phyloP scores from a whole-genome alignment of 1,140 invertebrate genomes.

The Saccostrea echinata region DNA sequence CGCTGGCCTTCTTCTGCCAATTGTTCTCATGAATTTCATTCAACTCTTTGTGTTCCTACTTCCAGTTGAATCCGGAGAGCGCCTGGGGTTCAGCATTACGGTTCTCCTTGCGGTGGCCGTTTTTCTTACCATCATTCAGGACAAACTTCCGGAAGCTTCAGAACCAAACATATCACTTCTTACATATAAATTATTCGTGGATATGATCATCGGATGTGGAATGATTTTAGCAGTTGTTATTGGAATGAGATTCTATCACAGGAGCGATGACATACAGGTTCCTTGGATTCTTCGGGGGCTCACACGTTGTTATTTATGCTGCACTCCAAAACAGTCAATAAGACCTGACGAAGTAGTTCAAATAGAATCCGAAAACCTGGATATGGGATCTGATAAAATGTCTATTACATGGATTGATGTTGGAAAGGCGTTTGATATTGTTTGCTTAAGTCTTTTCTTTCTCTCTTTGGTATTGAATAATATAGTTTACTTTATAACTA shows the following conservation, averaged over 20 bases:
- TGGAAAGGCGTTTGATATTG: not conserved
- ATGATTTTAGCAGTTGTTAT: not conserved
- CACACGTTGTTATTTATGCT: not conserved
- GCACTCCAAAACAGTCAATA: not conserved
- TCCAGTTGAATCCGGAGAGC: slow-evolving; percentile 82
- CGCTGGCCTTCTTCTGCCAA: slow-evolving; percentile 82
- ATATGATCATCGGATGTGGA: not conserved
- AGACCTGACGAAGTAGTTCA: not conserved
- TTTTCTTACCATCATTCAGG: slow-evolving; percentile 82
- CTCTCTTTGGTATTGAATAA: not conserved
- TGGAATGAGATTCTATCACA: not conserved
- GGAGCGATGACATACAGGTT: not conserved
- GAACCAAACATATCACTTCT: slow-evolving; percentile 42
- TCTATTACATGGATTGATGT: not conserved
- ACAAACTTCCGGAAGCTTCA: slow-evolving; percentile 82
- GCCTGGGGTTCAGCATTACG: slow-evolving; percentile 82
- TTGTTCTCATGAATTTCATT: slow-evolving; percentile 82
- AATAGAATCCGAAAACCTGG: not conserved
- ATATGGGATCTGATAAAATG: not conserved
- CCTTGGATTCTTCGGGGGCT: not conserved
- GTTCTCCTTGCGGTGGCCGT: slow-evolving; percentile 83
- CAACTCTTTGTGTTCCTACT: slow-evolving; percentile 82
- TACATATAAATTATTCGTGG: slow-evolving; percentile 11
- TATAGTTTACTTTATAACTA: not conserved
- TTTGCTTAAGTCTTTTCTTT: not conserved